Conservation (phyloP, 2,113 vertebrate genomes). For the Campylorhamphus procurvoides region DNA sequence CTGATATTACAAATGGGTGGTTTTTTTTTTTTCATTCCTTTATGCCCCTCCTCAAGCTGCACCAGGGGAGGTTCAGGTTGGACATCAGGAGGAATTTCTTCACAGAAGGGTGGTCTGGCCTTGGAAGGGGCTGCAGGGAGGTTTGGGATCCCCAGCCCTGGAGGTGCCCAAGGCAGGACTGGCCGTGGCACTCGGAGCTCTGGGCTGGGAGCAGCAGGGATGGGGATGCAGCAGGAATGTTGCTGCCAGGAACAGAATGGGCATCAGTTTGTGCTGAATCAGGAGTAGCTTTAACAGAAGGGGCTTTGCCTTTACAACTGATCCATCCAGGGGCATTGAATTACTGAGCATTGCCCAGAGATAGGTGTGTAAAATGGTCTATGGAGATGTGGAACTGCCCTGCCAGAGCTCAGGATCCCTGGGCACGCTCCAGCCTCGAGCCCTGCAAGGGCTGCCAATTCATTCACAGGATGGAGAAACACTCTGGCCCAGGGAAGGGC, state of each 20-base stretch:
- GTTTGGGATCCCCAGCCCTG: neutral
- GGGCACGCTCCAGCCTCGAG: neutral
- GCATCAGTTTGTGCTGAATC: neutral
- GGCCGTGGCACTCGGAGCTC: neutral
- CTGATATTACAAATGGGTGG: neutral
- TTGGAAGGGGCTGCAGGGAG: neutral
- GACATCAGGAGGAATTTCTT: neutral
- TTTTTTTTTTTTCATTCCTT: rapidly evolving
- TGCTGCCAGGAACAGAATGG: neutral
- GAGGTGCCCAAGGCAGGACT: neutral
- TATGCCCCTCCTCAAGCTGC: neutral
- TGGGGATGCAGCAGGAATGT: neutral
- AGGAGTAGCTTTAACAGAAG: neutral
- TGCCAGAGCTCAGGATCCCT: neutral
- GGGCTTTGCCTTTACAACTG: neutral
- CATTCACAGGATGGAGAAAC: neutral
- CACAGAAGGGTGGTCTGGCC: neutral
- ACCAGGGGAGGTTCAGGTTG: neutral
- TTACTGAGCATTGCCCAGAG: neutral
- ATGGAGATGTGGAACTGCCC: neutral
- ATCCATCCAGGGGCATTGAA: neutral
- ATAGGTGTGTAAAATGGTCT: neutral
- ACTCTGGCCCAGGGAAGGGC: neutral
- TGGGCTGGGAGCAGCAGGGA: neutral
- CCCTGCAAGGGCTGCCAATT: neutral